These are phyloP conservation scores for Catharus minimus DNA, from an alignment of 2,113 vertebrate genomes.

Conservation along the genomic window DNA sequence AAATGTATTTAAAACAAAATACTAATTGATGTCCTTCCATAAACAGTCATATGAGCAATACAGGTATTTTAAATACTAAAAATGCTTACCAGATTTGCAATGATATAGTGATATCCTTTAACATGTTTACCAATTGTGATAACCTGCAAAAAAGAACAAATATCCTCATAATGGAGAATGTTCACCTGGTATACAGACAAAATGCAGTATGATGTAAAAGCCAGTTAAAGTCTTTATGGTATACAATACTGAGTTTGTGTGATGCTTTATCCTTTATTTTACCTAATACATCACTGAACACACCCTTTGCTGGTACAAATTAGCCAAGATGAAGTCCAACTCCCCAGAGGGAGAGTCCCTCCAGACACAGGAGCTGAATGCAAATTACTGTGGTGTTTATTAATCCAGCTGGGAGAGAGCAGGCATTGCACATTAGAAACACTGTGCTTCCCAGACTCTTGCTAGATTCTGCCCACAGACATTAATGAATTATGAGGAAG, in stretches of 20 bases:
- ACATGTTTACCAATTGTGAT: constrained; percentile 98
- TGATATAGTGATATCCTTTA: constrained; percentile 98
- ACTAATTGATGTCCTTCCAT: background rate
- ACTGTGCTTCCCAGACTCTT: background rate
- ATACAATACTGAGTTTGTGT: background rate
- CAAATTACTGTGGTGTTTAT: background rate
- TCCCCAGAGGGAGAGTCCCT: background rate
- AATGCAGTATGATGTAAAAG: background rate
- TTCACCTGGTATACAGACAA: background rate
- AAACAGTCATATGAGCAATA: background rate
- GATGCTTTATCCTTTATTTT: background rate
- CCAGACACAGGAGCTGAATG: background rate
- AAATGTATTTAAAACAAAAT: background rate
- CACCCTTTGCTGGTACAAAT: background rate
- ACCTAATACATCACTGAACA: background rate
- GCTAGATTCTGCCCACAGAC: background rate
- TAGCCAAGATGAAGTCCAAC: background rate
- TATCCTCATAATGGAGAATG: background rate
- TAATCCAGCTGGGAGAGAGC: background rate
- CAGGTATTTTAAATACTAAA: background rate
- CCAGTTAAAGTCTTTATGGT: background rate
- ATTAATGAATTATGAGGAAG: background rate
- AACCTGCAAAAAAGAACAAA: constrained; percentile 79
- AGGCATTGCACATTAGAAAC: background rate
- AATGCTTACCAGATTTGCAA: constrained; percentile 94